Base-by-base conservation (phyloP, 2,888 invertebrate species). In the Yponomeuta malinellus region DNA sequence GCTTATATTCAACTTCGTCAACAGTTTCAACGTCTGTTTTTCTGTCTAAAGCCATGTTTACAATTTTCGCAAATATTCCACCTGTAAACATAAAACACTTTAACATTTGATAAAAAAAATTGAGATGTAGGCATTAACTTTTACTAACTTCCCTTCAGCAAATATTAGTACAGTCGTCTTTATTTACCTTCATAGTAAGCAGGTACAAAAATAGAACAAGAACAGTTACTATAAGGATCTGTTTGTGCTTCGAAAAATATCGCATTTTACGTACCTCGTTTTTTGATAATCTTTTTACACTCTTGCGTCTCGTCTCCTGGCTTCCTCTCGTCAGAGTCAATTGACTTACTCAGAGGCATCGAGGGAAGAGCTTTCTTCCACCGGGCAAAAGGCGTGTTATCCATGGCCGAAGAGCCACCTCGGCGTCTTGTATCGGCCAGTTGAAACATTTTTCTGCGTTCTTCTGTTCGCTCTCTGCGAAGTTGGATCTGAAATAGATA, bases 381-480 rank as follows among this genome's bases (percentile, higher is more conserved):
- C 78, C 94, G 93, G 1, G 93, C 88, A 77, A 95, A 94, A 0
- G 95, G 94, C 0, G 94, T 88, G 80, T 93, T 93, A 76, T 94
- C 94, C 82, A 94, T 83, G 78, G 94, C 93, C 70, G 94, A 86
- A 72, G 94, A 91, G 73, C 92, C 87, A 78, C 86, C 89, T 71
- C 93, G 78, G 80, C 93, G 81, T 80, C 95, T 83, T 75, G 94
- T 94, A 76, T 96, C 98, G 0, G 96, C 98, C 78, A 98, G 92
- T 88, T 97, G 97, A 79, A 98, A 98, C 94, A 98, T 96, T 92
- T 98, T 98, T 75, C 97, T 94, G 72, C 98, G 93, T 82, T 98
- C 98, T 87, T 98, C 98, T 0, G 98, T 98, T 72, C 98, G 93
- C 83, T 98, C 98, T 78, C 97, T 94, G 33, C 96, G 94, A 72